Evolutionary conservation across 2,113 vertebrate species (phyloP), one percentile per base, ranked within the genome.

Genomic region (Origma solitaria): DNA sequence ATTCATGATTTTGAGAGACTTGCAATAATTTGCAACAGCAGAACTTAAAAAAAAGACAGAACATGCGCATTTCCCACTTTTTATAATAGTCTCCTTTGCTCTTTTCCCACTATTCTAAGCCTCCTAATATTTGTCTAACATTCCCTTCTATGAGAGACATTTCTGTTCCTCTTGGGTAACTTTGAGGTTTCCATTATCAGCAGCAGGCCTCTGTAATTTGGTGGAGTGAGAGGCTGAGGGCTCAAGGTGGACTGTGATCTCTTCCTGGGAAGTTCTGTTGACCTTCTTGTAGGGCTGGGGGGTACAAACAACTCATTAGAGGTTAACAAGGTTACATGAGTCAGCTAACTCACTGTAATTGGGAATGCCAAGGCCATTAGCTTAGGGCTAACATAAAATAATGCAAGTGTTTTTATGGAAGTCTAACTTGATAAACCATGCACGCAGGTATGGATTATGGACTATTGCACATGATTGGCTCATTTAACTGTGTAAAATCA

Each of bases 11-110:
- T 2, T 42, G 9, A 69, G 40, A 86, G 12, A 22, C 33, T 58
- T 57, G 14, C 2, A 6, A 31, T 79, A 80, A 57, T 1, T 83
- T 20, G 6, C 0, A 1, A 31, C 24, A 71, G 7, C 15, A 17
- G 14, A 83, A 81, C 21, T 35, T 47, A 7, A 51, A 51, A 68
- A 21, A 4, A 40, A 13, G 9, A 10, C 5, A 40, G 17, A 53
- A 57, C 0, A 1, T 2, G 9, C 27, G 8, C 2, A 6, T 81
- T 82, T 69, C 30, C 80, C 1, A 2, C 35, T 77, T 77, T 13
- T 15, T 9, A 3, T 27, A 58, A 66, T 49, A 31, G 15, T 19
- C 6, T 51, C 13, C 38, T 82, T 61, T 56, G 49, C 11, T 38
- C 4, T 30, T 92, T 62, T 73, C 3, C 45, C 33, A 35, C 11